phyloP scores from a whole-genome alignment of 2,797 vertebrate species.

The Pseudopleuronectes americanus region DNA sequence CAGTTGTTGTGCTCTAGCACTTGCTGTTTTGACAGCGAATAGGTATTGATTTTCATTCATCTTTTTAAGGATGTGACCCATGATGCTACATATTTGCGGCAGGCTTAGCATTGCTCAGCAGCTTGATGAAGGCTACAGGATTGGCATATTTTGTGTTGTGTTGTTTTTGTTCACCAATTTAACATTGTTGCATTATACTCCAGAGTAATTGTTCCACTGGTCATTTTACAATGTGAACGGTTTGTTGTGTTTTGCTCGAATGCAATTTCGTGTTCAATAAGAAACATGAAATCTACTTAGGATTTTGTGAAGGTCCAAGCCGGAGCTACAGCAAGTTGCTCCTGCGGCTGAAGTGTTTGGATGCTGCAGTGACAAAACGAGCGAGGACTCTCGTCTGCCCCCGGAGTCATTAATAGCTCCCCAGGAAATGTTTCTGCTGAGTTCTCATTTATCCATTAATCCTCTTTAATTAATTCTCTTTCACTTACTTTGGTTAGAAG shows the following conservation, averaged over 20 bases:
- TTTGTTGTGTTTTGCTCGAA: neutral
- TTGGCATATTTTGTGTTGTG: no score
- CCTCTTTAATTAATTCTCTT: conserved; percentile 86
- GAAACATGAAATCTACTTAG: neutral
- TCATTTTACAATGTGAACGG: neutral
- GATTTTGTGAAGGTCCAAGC: neutral
- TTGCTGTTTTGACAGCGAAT: no score
- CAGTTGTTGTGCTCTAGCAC: no score
- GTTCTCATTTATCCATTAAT: conserved; percentile 85
- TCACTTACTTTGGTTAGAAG: conserved; percentile 78
- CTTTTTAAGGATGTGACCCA: no score
- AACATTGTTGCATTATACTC: no score
- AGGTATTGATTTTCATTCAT: no score
- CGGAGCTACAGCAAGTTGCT: conserved; percentile 18
- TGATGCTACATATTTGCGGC: no score
- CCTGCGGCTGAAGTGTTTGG: conserved; percentile 19
- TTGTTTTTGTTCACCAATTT: no score
- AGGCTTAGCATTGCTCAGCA: no score
- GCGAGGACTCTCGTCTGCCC: conserved; percentile 55
- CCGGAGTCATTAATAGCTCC: conserved; percentile 74
- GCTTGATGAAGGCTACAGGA: no score
- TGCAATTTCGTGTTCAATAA: neutral
- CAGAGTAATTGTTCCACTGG: neutral
- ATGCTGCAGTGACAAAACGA: conserved; percentile 53
- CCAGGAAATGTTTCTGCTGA: conserved; percentile 67